Percentiles rank a stretch among this genome's conserved stretches.
Evolutionary conservation across 1,140 invertebrate species (phyloP).

Genomic region (Drosophila persimilis): DNA sequence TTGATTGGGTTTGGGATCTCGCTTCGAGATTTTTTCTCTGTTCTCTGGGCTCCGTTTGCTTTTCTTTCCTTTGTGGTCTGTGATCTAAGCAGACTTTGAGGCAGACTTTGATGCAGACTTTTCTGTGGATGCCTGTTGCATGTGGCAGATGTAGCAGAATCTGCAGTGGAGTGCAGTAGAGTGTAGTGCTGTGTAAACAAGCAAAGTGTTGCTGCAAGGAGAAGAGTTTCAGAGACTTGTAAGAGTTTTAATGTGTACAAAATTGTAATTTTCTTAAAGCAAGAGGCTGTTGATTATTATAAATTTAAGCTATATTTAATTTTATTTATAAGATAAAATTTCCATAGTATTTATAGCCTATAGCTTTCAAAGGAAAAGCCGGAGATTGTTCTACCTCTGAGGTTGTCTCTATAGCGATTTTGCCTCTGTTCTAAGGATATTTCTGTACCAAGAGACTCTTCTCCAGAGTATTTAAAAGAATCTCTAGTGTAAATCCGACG

Average conservation of each 20-base stretch:
- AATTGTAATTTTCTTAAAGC: no score
- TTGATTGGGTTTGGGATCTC: constrained; percentile 31
- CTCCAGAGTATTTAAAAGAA: no score
- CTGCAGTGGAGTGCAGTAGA: constrained; percentile 36
- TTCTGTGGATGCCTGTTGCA: constrained; percentile 7
- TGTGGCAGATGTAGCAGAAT: constrained; percentile 26
- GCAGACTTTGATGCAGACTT: constrained; percentile 24
- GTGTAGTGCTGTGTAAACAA: constrained; percentile 49
- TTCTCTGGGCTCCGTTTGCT: not conserved
- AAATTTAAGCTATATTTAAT: no score
- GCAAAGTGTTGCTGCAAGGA: constrained; percentile 14
- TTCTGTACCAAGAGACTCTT: no score
- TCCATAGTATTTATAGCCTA: no score
- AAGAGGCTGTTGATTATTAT: no score
- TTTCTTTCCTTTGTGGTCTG: constrained; percentile 6
- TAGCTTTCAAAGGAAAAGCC: no score
- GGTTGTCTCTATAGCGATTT: no score
- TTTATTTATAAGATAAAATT: no score
- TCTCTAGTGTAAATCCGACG: no score
- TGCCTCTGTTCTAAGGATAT: no score
- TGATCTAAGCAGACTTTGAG: constrained; percentile 44
- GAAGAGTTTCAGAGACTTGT: constrained; percentile 4
- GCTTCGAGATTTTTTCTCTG: constrained; percentile 11
- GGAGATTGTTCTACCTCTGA: no score
- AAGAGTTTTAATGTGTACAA: not conserved